Base-by-base conservation (phyloP, 2,797 vertebrate species). In the Salmo trutta region DNA sequence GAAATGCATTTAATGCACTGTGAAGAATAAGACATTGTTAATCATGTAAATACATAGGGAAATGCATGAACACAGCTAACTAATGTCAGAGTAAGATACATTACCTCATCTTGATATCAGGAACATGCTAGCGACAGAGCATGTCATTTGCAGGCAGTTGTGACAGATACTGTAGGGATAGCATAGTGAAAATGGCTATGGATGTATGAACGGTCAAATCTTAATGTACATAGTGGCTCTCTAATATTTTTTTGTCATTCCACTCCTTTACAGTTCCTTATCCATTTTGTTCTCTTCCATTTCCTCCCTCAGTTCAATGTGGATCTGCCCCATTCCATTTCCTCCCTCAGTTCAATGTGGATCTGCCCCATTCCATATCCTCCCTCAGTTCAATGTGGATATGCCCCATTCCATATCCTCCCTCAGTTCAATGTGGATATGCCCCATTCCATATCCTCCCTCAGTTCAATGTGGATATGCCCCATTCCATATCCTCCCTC, bases 91-190 rank as follows among this genome's bases (percentile, higher is more conserved):
- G 16, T 17, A 67, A 33, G 27, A 10, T 64, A 8, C 16, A 12
- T 4, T 36, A 19, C 7, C 33, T 70, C 4, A 6, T 56, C 65
- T 67, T 24, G 5, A 16, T 31, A 67, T 29, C 14, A 17, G 29
- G 27, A 67, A 15, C 29, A 31, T 67, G 65, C 27, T 36, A 68
- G 14, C 5, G 5, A 33, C 1, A 29, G 65, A 67, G 65, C 15
- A 31, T 31, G 29, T 5, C 15, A 41, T 81, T 80, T 78, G 74
- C 29, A 74, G 79, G 36, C 47, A 78, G 54, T 12, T 36, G 19
- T 82, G 89, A 88, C 89, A 86, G 85, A 84, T 82, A 65, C 87
- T 90, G 84, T 72, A 90, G 51, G 0, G 84, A 90, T 87, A 85
- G 75, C 77, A 81, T 86, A 84, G 84, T 77, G 29, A 84, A 85